Evolutionary conservation across 2,113 vertebrate species (phyloP), one percentile per base, ranked within the genome.

Genomic region (Cromileptes altivelis): DNA sequence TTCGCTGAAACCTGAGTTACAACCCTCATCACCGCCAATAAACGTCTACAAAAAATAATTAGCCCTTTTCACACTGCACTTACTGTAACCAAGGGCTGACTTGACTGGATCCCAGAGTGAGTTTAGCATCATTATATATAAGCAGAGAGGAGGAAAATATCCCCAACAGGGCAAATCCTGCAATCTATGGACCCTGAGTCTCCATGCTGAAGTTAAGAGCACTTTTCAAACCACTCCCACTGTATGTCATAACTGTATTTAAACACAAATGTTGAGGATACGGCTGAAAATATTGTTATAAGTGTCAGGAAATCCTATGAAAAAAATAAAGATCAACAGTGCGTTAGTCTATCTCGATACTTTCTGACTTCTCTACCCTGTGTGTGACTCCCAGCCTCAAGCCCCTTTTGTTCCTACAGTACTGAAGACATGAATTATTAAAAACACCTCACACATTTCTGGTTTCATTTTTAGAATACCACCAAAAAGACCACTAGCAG

Each of bases 41-140:
- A 85, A 82, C 78, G 21, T 40, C 68, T 33, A 27, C 9, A 40
- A 14, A 85, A 30, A 75, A 78, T 7, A 64, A 70, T 2, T 15
- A 85, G 74, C 84, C 80, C 82, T 82, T 88, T 83, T 86, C 84
- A 80, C 81, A 81, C 88, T 89, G 88, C 86, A 84, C 78, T 83
- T 40, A 60, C 75, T 65, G 64, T 69, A 77, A 90, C 70, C 80
- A 75, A 65, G 75, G 70, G 67, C 75, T 61, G 78, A 77, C 63
- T 53, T 21, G 55, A 83, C 73, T 63, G 65, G 21, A 64, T 17
- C 67, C 57, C 42, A n/a, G 30, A 47, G 17, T 25, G 60, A 60
- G 23, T 78, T 55, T 14, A 70, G 50, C 57, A 11, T 61, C 69
- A 40, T 15, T 27, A 19, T 17, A 30, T 40, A n/a, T 23, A 57